Base-by-base conservation (phyloP, 2,113 vertebrate genomes). In the Dermatemys mawii region DNA sequence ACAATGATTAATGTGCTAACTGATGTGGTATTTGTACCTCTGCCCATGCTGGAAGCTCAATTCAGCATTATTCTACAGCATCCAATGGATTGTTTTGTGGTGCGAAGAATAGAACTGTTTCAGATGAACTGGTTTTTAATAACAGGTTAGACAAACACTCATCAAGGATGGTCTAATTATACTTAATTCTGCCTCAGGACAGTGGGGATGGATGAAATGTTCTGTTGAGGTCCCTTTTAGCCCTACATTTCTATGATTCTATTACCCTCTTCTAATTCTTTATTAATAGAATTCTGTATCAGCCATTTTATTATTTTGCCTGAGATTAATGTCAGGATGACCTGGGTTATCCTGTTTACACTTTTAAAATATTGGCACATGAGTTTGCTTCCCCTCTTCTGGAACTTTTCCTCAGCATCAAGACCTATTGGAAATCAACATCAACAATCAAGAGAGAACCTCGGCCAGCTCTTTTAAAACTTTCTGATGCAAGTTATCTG, bases 61-160 rank as follows among this genome's bases (percentile, higher is more conserved):
- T 63, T 84, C 35, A 95, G 19, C 90, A 91, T 54, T 79, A 78
- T 67, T 11, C 53, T 81, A 88, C 1, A 2, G 49, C 44, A 78
- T 0, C 6, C 35, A 51, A 14, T 1, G 2, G 11, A 12, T 53
- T 78, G 49, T 3, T 60, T 60, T 22, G 4, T 1, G 3, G 5
- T 55, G 44, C 9, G 81, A 12, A 88, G 24, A 19, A 78, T 55
- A 55, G 67, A 50, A 51, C 7, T 48, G 10, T 78, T 84, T 53
- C 41, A 92, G 81, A 73, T 46, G 49, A 83, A 48, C 44, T 84
- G 87, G 22, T 26, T 54, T 10, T 26, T 26, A 54, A 54, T 9
- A 60, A 60, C 57, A 60, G 57, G 57, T 29, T 60, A 60, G 12
- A 60, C 29, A 60, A 60, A 60, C 57, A 35, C 57, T 14, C 57